Percentiles rank a stretch among this genome's conserved stretches.
phyloP scores from a whole-genome alignment of 2,888 invertebrate species.

The Mycalesis mineus region DNA sequence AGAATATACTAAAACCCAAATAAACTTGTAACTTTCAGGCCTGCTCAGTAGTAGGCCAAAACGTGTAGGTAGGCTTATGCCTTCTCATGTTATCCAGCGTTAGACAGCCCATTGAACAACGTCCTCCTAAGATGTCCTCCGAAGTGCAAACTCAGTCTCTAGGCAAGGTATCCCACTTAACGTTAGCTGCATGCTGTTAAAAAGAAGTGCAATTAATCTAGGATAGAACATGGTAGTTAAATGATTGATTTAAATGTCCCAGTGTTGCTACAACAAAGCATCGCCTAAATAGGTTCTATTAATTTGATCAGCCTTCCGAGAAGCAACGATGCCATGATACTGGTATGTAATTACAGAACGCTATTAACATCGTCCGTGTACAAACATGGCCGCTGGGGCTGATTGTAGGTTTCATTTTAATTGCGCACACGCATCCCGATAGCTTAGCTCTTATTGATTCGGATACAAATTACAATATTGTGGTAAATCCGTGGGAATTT shows the following conservation, averaged over 20 bases:
- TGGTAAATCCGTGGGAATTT: constrained; percentile 63
- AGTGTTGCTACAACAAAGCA: constrained; percentile 24
- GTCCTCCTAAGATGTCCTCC: too few relatives aligned
- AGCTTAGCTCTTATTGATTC: constrained; percentile 65
- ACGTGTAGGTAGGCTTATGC: too few relatives aligned
- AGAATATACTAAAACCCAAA: too few relatives aligned
- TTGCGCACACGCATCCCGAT: constrained; percentile 76
- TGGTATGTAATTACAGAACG: constrained; percentile 75
- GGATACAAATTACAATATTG: constrained; percentile 48
- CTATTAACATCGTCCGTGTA: constrained; percentile 78
- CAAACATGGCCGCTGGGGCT: constrained; percentile 72
- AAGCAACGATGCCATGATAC: constrained; percentile 70
- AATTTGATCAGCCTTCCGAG: constrained; percentile 76
- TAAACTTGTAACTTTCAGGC: too few relatives aligned
- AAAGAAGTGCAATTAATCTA: neutral
- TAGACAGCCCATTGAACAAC: too few relatives aligned
- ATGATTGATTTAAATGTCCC: constrained; percentile 14
- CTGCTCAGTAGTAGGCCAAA: too few relatives aligned
- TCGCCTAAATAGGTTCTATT: constrained; percentile 65
- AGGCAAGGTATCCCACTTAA: neutral
- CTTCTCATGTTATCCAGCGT: too few relatives aligned
- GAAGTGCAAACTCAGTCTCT: too few relatives aligned
- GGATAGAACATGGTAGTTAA: neutral
- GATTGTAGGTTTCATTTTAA: constrained; percentile 77
- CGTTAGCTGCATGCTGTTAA: too few relatives aligned